Percentiles rank a stretch among this genome's conserved stretches.
Conservation (phyloP, 2,113 vertebrate genomes). For the Thermophis baileyi region DNA sequence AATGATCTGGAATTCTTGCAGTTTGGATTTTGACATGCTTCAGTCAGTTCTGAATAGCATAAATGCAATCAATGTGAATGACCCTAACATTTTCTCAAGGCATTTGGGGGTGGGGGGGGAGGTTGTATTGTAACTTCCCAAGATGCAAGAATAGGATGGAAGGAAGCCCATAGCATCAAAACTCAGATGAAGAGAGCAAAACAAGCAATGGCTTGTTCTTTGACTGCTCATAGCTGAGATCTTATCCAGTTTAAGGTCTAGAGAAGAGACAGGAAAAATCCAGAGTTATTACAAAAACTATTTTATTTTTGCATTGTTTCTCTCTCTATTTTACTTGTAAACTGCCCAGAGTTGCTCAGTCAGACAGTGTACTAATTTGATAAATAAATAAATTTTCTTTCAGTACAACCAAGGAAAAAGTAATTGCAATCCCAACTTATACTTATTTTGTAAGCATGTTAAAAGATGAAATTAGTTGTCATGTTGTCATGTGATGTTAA, state of each 20-base stretch:
- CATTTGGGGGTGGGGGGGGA: background rate
- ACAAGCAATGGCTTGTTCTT: slow-evolving; percentile 1
- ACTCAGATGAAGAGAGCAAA: background rate
- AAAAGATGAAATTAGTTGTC: background rate
- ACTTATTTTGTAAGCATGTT: background rate
- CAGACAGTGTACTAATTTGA: background rate
- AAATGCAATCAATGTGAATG: slow-evolving; percentile 4
- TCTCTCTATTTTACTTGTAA: background rate
- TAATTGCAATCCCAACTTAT: background rate
- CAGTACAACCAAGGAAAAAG: background rate
- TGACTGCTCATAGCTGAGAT: background rate
- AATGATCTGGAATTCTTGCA: slow-evolving; percentile 2
- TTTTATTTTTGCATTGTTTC: background rate
- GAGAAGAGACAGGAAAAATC: background rate
- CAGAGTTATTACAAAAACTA: background rate
- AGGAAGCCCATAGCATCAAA: slow-evolving; percentile 2
- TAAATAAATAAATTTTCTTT: background rate
- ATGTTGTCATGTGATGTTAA: background rate
- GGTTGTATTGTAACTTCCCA: background rate
- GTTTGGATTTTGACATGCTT: slow-evolving; percentile 5
- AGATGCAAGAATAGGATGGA: background rate
- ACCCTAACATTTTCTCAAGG: background rate
- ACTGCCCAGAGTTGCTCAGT: background rate
- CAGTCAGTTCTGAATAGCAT: background rate
- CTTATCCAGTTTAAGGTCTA: background rate